Evolutionary conservation across 2,113 vertebrate genomes (phyloP).

Genomic region (Amblyornis subalaris): DNA sequence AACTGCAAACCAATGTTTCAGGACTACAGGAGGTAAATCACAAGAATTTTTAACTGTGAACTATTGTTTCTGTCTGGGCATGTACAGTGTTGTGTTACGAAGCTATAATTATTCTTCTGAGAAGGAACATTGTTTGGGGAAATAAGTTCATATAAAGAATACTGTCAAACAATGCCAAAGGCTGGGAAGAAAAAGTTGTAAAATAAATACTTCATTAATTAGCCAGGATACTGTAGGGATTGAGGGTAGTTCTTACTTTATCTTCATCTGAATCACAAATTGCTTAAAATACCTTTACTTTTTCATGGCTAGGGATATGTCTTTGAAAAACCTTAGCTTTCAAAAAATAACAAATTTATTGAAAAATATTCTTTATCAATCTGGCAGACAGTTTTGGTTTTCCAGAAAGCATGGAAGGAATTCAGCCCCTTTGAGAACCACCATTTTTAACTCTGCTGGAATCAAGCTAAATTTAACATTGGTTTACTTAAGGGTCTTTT

Average conservation of each 20-base stretch:
- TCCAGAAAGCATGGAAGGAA: background rate
- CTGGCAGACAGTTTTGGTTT: background rate
- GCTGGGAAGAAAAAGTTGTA: background rate
- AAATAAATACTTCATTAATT: constrained; percentile 1
- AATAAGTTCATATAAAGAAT: background rate
- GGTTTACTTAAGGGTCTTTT: background rate
- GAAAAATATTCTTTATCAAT: background rate
- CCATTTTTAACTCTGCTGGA: background rate
- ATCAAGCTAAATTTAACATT: background rate
- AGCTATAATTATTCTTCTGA: background rate
- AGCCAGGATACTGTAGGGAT: background rate
- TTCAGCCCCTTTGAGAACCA: background rate
- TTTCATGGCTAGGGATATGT: background rate
- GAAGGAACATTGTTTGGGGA: background rate
- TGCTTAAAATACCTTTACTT: background rate
- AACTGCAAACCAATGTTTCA: background rate
- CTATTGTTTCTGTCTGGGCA: background rate
- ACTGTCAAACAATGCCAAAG: background rate
- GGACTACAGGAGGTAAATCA: background rate
- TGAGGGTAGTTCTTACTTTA: background rate
- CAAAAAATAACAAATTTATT: background rate
- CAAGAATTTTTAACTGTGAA: background rate
- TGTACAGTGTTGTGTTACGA: background rate
- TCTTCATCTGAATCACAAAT: background rate
- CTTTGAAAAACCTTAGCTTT: background rate